Evolutionary conservation across 2,888 invertebrate species (phyloP), one percentile per base, ranked within the genome.

Genomic region (Resseliella maxima): DNA sequence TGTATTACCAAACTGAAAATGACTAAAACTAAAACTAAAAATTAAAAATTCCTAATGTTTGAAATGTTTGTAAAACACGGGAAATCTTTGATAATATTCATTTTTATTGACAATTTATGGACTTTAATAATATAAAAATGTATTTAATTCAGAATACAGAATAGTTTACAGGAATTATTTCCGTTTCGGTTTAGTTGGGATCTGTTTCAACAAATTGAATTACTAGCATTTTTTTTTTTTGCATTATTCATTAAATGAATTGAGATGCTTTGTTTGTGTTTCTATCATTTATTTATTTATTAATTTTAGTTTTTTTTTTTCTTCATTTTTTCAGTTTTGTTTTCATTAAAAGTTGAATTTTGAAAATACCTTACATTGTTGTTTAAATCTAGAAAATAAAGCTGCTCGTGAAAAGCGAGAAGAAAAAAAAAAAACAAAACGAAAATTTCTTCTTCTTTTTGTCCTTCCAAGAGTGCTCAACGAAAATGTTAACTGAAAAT

Each of bases 51-150:
- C n/a, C n/a, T n/a, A n/a, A n/a, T n/a, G n/a, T 41, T 41, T 41
- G 41, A 12, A 41, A 41, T 41, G 12, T 41, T 41, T 41, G n/a
- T n/a, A 50, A 59, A 6, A 27, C 59, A 24, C 24, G n/a, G 50
- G 15, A 59, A 24, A 8, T 59, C 24, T 59, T 72, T 72, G 31
- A 72, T 72, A 72, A 18, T 72, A 72, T n/a, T 31, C 72, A 31
- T 72, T 72, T 72, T 72, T 72, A 72, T 72, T 72, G 72, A 72
- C 72, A 72, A 31, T 72, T 72, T 72, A 72, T 35, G 72, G 35
- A 72, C 46, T 72, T 72, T 72, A 72, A 72, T 72, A 72, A 72
- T 72, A 72, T 31, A 72, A 72, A 72, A 72, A 31, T 72, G 59
- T 59, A 8, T 72, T 72, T 72, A 72, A 31, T 31, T 59, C 59